Evolutionary conservation across 2,113 vertebrate species (phyloP), one percentile per base, ranked within the genome.

Genomic region (Montifringilla adamsi): DNA sequence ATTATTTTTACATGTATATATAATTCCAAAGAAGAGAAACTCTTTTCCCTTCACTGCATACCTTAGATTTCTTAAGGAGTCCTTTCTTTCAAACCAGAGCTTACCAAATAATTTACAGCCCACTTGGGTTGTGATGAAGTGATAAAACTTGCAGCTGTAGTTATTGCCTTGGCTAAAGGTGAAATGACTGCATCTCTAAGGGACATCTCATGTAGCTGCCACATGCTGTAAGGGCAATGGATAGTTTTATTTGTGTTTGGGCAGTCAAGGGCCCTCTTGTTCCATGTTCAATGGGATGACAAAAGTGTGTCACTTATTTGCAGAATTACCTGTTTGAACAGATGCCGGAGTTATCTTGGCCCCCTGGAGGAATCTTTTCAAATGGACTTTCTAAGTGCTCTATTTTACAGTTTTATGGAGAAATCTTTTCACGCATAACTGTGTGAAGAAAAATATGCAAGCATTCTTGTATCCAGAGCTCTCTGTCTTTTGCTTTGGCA

Each of bases 341-440:
- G 74, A 85, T 56, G 50, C 22, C 0, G 0, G 64, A 50, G 27
- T 55, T 56, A 41, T 59, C 52, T 81, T 23, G 75, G 52, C 22
- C 37, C 76, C 52, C 67, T 60, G 72, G 75, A 88, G 83, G 41
- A 72, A 56, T 86, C 60, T 84, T 90, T 91, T 80, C 64, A 89
- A 77, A 93, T 84, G 63, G 80, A 62, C 68, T 86, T 87, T 76
- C 15, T 79, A 56, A 94, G 60, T 84, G 76, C 44, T 87, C 35
- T 58, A 33, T 96, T 90, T 93, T 79, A 62, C 39, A 83, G 63
- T 68, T 91, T 90, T 81, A 86, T 62, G 87, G 76, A 84, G 64
- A 88, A 67, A 83, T 90, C 72, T 93, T 92, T 93, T 85, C 83
- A 81, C 31, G 62, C 11, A 10, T 41, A 93, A 59, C 46, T 41